These are phyloP conservation scores for Melanostigma gelatinosum DNA, from an alignment of 2,113 vertebrate species.

Conservation along the genomic window DNA sequence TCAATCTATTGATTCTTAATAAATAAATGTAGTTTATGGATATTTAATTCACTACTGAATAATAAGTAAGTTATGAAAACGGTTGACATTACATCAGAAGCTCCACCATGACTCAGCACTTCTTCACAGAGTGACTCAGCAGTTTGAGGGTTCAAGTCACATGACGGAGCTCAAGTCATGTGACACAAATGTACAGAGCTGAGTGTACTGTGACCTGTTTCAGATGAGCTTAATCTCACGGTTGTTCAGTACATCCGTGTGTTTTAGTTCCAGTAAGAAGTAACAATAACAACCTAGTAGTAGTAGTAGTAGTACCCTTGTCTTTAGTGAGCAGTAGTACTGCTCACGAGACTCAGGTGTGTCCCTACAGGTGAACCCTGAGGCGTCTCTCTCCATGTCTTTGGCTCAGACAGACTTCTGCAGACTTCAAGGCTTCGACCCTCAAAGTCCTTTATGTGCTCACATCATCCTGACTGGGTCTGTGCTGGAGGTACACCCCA, in stretches of 20 bases:
- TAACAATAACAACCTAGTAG: too few relatives aligned
- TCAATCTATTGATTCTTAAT: too few relatives aligned
- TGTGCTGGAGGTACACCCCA: slow-evolving; percentile 83
- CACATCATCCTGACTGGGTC: slow-evolving; percentile 91
- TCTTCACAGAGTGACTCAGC: background rate
- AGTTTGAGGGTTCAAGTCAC: background rate
- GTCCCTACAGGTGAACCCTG: slow-evolving; percentile 83
- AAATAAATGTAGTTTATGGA: too few relatives aligned
- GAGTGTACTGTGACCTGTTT: too few relatives aligned
- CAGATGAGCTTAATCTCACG: too few relatives aligned
- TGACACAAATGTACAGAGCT: background rate
- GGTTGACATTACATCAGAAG: background rate
- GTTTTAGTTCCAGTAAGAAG: too few relatives aligned
- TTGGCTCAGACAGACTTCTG: slow-evolving; percentile 94
- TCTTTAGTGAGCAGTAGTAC: too few relatives aligned
- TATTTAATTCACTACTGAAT: too few relatives aligned
- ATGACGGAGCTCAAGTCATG: background rate
- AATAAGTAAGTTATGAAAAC: too few relatives aligned
- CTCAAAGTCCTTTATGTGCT: slow-evolving; percentile 94
- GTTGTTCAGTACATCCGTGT: too few relatives aligned
- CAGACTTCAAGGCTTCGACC: slow-evolving; percentile 87
- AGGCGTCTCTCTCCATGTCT: slow-evolving; percentile 91
- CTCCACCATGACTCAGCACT: background rate
- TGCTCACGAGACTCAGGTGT: background rate
- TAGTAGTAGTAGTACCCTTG: too few relatives aligned